phyloP scores from a whole-genome alignment of 2,113 vertebrate species.

The Aspidoscelis tigris region DNA sequence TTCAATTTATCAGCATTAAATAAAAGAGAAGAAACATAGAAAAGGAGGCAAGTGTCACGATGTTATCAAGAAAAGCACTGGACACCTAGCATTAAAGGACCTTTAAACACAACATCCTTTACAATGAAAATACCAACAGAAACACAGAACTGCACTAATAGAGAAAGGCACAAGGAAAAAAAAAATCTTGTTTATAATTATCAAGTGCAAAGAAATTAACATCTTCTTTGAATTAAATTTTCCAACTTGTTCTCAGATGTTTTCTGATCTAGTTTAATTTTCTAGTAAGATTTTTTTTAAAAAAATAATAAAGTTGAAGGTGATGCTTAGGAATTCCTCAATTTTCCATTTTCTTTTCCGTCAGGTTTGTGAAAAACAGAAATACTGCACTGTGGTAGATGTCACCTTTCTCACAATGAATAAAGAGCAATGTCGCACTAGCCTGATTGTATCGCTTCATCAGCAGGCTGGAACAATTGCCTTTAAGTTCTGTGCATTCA shows the following conservation, averaged over 20 bases:
- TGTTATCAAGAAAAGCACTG: no score
- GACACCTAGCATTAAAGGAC: no score
- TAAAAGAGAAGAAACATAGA: not conserved
- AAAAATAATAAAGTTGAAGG: not conserved
- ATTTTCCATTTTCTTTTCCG: not conserved
- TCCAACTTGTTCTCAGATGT: not conserved
- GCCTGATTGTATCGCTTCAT: not conserved
- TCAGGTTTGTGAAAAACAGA: not conserved
- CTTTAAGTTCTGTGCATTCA: conserved; percentile 4
- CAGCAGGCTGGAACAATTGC: conserved; percentile 14
- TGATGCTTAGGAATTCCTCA: not conserved
- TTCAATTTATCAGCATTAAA: not conserved
- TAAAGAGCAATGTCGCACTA: not conserved
- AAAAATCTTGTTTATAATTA: not conserved
- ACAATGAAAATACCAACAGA: no score
- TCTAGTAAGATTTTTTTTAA: not conserved
- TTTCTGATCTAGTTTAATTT: not conserved
- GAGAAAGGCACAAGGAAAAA: not conserved
- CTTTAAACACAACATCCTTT: no score
- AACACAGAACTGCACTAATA: no score
- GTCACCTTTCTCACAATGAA: conserved; percentile 1
- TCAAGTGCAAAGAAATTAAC: not conserved
- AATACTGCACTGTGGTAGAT: not conserved
- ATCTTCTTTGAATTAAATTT: not conserved
- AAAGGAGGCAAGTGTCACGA: not conserved